These are phyloP conservation scores for Menidia beryllina DNA, from an alignment of 2,113 vertebrate genomes.

Conservation along the genomic window DNA sequence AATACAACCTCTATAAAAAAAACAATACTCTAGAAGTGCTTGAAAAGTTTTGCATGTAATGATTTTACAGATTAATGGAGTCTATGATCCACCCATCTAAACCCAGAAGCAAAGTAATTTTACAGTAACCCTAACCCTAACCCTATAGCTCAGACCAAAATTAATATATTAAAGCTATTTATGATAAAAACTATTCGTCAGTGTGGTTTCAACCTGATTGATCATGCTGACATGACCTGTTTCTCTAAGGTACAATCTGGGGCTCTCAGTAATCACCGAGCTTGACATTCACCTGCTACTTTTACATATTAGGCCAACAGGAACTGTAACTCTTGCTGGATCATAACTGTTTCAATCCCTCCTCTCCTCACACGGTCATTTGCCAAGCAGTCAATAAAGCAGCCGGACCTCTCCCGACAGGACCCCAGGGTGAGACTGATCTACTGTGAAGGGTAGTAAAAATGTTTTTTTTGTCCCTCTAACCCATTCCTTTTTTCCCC, in stretches of 20 bases:
- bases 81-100: too few relatives aligned
- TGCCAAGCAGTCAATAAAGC: constrained; percentile 62
- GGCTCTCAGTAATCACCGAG: constrained; percentile 5
- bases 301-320: background rate
- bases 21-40: too few relatives aligned
- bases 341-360: constrained; percentile 41
- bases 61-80: too few relatives aligned
- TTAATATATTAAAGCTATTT: background rate
- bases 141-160: background rate
- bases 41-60: too few relatives aligned
- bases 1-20: too few relatives aligned
- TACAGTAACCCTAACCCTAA: background rate
- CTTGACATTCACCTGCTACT: constrained; percentile 26
- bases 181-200: background rate
- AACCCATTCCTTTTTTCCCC: constrained; percentile 18
- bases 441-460: constrained; percentile 52
- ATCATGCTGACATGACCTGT: background rate
- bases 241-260: constrained; percentile 5
- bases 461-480: constrained; percentile 48
- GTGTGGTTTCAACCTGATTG: background rate
- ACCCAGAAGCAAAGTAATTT: background rate
- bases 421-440: constrained; percentile 65
- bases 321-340: constrained; percentile 26
- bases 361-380: constrained; percentile 19
- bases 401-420: constrained; percentile 35